phyloP scores from a whole-genome alignment of 2,888 invertebrate genomes.

The Epinotia nisella region DNA sequence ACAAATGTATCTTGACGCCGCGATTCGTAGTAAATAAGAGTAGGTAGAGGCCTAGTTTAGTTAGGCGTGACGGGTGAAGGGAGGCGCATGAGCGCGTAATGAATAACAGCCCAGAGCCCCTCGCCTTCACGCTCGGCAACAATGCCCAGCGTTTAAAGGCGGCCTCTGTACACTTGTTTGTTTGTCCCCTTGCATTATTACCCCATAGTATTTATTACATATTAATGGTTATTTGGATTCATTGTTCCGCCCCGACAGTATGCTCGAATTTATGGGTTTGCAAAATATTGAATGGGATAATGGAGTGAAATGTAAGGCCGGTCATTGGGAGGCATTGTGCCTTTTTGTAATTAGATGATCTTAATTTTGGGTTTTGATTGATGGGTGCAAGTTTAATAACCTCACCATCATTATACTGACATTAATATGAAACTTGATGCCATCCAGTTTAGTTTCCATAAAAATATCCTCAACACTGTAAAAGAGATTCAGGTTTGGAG shows the following conservation, averaged over 20 bases:
- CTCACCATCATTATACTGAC: not conserved
- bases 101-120: constrained; percentile 39
- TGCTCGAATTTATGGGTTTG: constrained; percentile 81
- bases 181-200: constrained; percentile 81
- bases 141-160: constrained; percentile 75
- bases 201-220: constrained; percentile 85
- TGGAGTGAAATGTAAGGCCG: constrained; percentile 68
- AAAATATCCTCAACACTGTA: not conserved
- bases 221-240: constrained; percentile 85
- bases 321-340: constrained; percentile 63
- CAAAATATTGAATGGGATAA: constrained; percentile 75
- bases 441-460: not conserved
- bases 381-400: constrained; percentile 28
- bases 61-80: no score
- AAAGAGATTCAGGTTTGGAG: not conserved
- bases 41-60: no score
- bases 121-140: constrained; percentile 55
- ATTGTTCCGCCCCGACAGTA: constrained; percentile 82
- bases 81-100: no score
- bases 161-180: constrained; percentile 80
- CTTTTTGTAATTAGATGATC: constrained; percentile 67
- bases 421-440: not conserved
- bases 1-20: no score
- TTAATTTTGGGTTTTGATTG: constrained; percentile 45
- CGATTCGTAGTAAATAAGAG: no score